Base-by-base conservation (phyloP, 2,888 invertebrate genomes). In the Erebia aethiops region DNA sequence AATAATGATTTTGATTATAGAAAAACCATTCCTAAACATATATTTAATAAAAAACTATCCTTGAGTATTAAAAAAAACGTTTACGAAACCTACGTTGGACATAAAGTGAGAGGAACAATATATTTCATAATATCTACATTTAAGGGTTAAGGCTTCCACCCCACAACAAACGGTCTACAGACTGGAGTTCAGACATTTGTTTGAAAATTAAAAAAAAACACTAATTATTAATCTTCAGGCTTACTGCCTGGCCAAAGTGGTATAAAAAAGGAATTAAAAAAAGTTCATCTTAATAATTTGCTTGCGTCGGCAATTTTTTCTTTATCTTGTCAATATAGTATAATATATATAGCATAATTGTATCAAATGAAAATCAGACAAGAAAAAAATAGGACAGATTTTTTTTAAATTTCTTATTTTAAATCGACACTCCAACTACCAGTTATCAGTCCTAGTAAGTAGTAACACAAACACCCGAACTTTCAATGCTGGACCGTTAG, bases 81-180 rank as follows among this genome's bases (percentile, higher is more conserved):
- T 65, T 62, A 60, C 56, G 51, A 67, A 71, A 61, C 21, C 69
- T 69, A 67, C 57, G 66, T 66, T 72, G 72, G 70, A 70, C 70
- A 72, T 62, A 46, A 46, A 41, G 18, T 62, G 64, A 75, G 72
- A 75, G 73, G 75, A 76, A 77, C 76, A 74, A 71, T 65, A 56
- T 43, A 65, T 56, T 67, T 71, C 51, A 65, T 71, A 56, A 65
- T 73, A 75, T 70, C 70, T 72, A 71, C 72, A 72, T 16, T 16
- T 54, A 9, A 54, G 16, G 54, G 16, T 10, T 10, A 9, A 54
- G 16, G 54, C 16, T 10, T 10, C 10, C 10, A 16, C 10, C 2
- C 54, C 18, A 54, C 18, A 18, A 11, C 18, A 18, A 16, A 18
- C 54, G 18, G 54, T 9, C 54, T 8, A 2, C 10, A 54, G 3